Conservation (phyloP, 2,113 vertebrate genomes). For the Pongo pygmaeus region DNA sequence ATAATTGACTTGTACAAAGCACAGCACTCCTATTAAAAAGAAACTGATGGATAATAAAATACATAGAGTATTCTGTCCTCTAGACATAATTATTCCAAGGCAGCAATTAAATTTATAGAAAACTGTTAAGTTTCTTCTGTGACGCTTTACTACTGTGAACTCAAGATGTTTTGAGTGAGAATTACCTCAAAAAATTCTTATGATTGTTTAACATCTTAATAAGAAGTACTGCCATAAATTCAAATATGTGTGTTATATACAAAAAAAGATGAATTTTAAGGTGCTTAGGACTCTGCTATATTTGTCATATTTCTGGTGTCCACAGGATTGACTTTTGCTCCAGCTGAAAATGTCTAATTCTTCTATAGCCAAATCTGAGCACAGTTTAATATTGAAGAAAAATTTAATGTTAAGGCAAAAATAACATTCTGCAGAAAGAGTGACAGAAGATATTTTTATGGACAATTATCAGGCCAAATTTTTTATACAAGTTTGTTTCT, state of each 20-base stretch:
- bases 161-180: conserved; percentile 67
- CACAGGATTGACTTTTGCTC: background rate
- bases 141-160: conserved; percentile 73
- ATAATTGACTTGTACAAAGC: conserved; percentile 87
- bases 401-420: conserved; percentile 41
- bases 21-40: conserved; percentile 81
- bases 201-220: conserved; percentile 55
- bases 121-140: conserved; percentile 80
- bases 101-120: conserved; percentile 83
- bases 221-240: conserved; percentile 67
- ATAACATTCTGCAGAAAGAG: conserved; percentile 17
- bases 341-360: background rate
- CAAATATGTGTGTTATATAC: conserved; percentile 46
- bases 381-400: background rate
- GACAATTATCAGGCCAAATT: background rate
- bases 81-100: conserved; percentile 81
- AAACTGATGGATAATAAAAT: conserved; percentile 83
- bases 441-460: background rate
- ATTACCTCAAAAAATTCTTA: conserved; percentile 58
- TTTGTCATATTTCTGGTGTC: background rate
- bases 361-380: background rate
- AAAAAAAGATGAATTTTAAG: background rate
- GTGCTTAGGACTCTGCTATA: background rate
- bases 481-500: background rate
- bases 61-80: conserved; percentile 78